Conservation (phyloP, 92 coral and sea anemone species). For the Heliopora coerulea region DNA sequence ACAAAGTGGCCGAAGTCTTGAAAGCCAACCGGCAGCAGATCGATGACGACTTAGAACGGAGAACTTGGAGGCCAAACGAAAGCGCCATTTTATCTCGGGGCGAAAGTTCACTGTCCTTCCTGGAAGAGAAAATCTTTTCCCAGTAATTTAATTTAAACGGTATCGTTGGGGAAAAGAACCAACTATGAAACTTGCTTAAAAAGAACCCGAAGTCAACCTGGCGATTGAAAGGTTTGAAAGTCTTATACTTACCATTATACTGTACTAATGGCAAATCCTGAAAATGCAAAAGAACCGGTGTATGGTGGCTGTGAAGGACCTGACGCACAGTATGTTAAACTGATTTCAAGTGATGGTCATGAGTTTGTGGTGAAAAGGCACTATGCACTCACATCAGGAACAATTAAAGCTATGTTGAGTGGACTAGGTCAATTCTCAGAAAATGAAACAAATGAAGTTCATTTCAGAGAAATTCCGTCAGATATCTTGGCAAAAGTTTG, state of each 20-base stretch:
- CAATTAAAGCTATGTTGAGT: constrained; percentile 98
- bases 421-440: constrained; percentile 99
- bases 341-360: constrained; percentile 98
- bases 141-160: too few species aligned
- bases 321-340: constrained; percentile 90
- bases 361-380: constrained; percentile 94
- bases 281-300: constrained; percentile 57
- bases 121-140: too few species aligned
- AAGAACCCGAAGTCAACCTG: not conserved
- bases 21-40: too few species aligned
- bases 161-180: not conserved
- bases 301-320: constrained; percentile 99
- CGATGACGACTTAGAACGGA: too few species aligned
- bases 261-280: constrained; percentile 40
- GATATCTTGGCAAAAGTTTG: constrained; percentile 95
- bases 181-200: constrained; percentile 12
- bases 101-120: too few species aligned
- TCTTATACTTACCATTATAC: too few species aligned
- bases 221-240: constrained; percentile 7
- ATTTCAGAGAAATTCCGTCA: constrained; percentile 98
- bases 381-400: constrained; percentile 98
- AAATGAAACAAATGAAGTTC: constrained; percentile 97
- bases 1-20: too few species aligned
- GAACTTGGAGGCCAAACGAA: too few species aligned
- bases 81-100: too few species aligned